Conservation (phyloP, 2,113 vertebrate genomes). For the Pantherophis guttatus region DNA sequence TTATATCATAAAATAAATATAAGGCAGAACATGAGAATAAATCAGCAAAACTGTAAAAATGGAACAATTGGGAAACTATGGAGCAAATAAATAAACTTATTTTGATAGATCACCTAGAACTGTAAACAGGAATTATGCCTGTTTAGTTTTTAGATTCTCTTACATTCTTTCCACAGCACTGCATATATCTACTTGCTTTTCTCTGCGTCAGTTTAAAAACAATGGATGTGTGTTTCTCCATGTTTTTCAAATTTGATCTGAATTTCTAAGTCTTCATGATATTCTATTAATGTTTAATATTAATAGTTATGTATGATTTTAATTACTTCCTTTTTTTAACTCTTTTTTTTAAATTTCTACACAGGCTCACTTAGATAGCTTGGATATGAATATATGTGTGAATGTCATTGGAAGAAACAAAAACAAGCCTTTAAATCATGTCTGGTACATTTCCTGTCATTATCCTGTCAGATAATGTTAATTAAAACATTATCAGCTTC, state of each 20-base stretch:
- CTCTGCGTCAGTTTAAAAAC: not conserved
- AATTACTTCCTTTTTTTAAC: not conserved
- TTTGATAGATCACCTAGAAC: not conserved
- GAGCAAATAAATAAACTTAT: not conserved
- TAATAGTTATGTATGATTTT: not conserved
- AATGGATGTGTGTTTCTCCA: not conserved
- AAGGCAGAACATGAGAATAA: not conserved
- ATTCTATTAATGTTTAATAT: not conserved
- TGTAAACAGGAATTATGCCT: not conserved
- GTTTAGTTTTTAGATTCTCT: not conserved
- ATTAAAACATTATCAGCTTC: slow-evolving; percentile 16
- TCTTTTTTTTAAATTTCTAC: not conserved
- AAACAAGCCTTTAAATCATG: not conserved
- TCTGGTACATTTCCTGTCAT: not conserved
- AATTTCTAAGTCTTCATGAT: not conserved
- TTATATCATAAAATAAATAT: not conserved
- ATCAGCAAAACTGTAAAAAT: not conserved
- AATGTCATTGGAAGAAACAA: not conserved
- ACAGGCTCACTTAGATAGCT: not conserved
- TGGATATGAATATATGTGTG: rapidly evolving
- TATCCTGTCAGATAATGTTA: not conserved
- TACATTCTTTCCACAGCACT: not conserved
- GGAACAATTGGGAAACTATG: not conserved
- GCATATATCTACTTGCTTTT: not conserved
- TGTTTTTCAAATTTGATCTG: not conserved